A percentile compares a stretch with the other conserved stretches of the same genome.
Conservation (phyloP, 1,140 invertebrate genomes). For the Akabosia matsudoensis region DNA sequence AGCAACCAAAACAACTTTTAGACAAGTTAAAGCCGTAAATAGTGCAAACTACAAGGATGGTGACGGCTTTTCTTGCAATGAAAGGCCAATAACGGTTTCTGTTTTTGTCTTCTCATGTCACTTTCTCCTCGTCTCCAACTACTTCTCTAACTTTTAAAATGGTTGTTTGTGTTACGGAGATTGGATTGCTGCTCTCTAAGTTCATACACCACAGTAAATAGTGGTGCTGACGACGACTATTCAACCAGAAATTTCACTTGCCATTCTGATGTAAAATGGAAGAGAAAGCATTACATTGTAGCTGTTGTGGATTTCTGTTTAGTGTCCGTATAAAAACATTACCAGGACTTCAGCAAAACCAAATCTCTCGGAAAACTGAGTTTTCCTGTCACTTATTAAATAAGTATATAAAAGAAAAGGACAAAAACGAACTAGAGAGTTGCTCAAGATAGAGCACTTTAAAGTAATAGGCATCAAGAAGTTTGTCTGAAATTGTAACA, state of each 20-base stretch:
- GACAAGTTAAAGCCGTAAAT: not conserved
- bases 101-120: not conserved
- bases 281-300: too few relatives aligned
- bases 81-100: not conserved
- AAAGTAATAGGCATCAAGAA: too few relatives aligned
- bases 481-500: too few relatives aligned
- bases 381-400: not conserved
- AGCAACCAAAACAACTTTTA: not conserved
- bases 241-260: not conserved
- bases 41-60: not conserved
- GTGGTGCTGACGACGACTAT: not conserved
- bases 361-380: conserved; percentile 12
- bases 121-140: not conserved
- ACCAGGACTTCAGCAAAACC: not conserved
- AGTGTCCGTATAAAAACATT: not conserved
- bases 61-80: not conserved
- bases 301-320: not conserved
- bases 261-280: too few relatives aligned
- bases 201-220: conserved; percentile 1
- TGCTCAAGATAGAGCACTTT: not conserved
- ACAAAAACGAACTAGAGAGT: not conserved
- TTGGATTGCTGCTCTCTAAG: not conserved
- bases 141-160: too few relatives aligned
- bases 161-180: not conserved
- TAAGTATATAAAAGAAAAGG: not conserved